Percentiles rank a stretch among this genome's conserved stretches.
Evolutionary conservation across 2,888 invertebrate species (phyloP).

Genomic region (Bruchidius siliquastri): DNA sequence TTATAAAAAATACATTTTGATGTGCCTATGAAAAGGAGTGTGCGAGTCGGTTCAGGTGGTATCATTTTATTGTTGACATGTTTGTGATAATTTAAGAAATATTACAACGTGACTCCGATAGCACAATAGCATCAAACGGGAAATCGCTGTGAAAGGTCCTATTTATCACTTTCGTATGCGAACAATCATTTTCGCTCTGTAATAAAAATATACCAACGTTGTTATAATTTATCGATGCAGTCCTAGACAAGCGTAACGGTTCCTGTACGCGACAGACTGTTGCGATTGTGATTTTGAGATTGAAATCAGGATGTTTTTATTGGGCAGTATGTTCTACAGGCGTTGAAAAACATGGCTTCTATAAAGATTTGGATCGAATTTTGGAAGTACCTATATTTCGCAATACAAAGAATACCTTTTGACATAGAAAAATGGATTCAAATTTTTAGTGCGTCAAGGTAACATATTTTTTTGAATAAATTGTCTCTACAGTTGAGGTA

Average conservation of each 20-base stretch:
- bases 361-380: too few species aligned
- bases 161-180: neutral
- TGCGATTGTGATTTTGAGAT: neutral
- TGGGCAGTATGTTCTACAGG: too few species aligned
- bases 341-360: too few species aligned
- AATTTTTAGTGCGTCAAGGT: too few species aligned
- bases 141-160: neutral
- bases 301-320: neutral
- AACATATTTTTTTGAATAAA: too few species aligned
- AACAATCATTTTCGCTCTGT: neutral
- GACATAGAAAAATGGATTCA: too few species aligned
- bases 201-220: neutral
- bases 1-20: conserved; percentile 14
- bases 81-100: neutral
- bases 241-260: neutral
- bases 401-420: too few species aligned
- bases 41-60: neutral
- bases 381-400: too few species aligned
- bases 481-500: too few species aligned
- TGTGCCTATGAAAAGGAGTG: neutral
- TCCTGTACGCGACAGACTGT: neutral
- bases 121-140: neutral
- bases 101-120: neutral
- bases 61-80: neutral
- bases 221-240: neutral